Base-by-base conservation (phyloP, 2,888 invertebrate genomes). In the Rotaria magnacalcarata region DNA sequence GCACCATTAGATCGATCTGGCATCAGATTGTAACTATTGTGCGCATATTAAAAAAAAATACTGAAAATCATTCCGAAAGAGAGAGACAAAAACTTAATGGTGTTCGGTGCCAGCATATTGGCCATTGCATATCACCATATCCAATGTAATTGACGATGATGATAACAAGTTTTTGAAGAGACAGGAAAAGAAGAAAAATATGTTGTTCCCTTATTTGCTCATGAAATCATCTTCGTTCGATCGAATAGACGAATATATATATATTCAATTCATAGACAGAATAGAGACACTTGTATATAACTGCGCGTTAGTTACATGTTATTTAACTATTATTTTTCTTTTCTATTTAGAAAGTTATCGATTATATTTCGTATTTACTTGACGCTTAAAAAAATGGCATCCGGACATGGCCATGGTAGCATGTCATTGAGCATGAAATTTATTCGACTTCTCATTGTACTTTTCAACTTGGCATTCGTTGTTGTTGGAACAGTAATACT, bases 391-490 rank as follows among this genome's bases (percentile, higher is more conserved):
- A 67, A 60, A 74, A 86, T 86, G 86, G 86, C 86, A 41, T 67
- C 60, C 43, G 84, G 86, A 47, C 47, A n/a, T 11, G 80, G 80
- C 47, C 67, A 67, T 52, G 84, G 84, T 52, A 67, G 84, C 27
- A 47, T 86, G 52, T 52, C 84, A 34, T 86, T 84, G 50, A 67
- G 86, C 50, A 67, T 84, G 27, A 86, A 86, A 54, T 47, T 86
- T 4, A n/a, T 84, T 41, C 84, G 84, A 24, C 52, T 86, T n/a
- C 58, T 60, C 50, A 84, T 86, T 14, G 50, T 86, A 19, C 60
- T 86, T 52, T 84, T 86, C 52, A 86, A 86, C 67, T 19, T 86
- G n/a, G 84, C 60, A 67, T 86, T 86, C 84, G 56, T 86, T 84
- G 54, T 86, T 41, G 52, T 84, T 47, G 86, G 86, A 21, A 11